Conservation (phyloP, 2,888 invertebrate species). For the Mycalesis mineus region DNA sequence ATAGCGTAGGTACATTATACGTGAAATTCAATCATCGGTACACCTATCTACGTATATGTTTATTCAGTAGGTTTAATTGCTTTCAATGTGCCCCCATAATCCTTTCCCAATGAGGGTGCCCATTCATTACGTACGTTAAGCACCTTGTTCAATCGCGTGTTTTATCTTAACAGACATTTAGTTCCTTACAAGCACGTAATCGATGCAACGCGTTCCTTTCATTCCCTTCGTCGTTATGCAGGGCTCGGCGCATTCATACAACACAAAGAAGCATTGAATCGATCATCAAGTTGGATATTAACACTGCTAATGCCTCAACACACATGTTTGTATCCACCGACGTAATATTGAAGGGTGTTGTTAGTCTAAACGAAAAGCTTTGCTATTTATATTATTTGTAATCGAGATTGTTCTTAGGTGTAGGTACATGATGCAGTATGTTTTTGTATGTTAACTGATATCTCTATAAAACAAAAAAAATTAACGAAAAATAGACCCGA, state of each 20-base stretch:
- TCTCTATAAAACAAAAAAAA: no score
- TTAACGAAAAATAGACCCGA: no score
- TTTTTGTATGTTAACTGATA: no score
- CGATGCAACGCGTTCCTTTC: constrained; percentile 31
- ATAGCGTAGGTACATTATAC: no score
- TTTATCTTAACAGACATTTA: constrained; percentile 27
- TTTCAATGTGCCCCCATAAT: constrained; percentile 26
- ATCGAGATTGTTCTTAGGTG: no score
- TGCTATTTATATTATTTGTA: no score
- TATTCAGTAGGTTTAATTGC: constrained; percentile 15
- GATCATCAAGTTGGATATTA: constrained; percentile 30
- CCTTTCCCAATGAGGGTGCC: constrained; percentile 20
- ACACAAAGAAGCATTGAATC: constrained; percentile 32
- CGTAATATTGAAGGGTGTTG: no score
- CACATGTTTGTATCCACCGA: no score
- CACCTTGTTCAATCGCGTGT: constrained; percentile 28
- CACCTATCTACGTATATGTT: constrained; percentile 1
- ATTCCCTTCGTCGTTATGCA: constrained; percentile 23
- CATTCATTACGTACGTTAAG: constrained; percentile 19
- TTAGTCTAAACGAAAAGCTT: no score
- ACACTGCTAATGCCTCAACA: constrained; percentile 23
- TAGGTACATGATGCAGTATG: no score
- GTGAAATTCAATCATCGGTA: no score
- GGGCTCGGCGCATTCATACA: constrained; percentile 4
- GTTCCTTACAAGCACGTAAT: constrained; percentile 29